Evolutionary conservation across 2,113 vertebrate genomes (phyloP).

Genomic region (Stigmatopora argus): DNA sequence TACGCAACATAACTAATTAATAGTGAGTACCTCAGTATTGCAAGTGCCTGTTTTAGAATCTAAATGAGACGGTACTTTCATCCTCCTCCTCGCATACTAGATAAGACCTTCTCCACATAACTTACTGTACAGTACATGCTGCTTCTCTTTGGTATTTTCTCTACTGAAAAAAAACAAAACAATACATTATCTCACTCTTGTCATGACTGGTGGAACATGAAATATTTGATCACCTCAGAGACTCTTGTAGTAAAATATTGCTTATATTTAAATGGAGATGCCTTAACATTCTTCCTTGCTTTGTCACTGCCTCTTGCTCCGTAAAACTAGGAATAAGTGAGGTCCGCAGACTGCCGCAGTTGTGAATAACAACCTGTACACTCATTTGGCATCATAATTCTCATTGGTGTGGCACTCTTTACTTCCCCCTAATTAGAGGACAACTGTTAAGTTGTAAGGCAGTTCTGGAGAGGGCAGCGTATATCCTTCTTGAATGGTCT

Average conservation of each 20-base stretch:
- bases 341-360: constrained; percentile 47
- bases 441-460: constrained; percentile 59
- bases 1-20: constrained; percentile 59
- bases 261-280: constrained; percentile 72
- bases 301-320: constrained; percentile 54
- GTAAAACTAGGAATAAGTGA: constrained; percentile 49
- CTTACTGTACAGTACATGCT: constrained; percentile 15
- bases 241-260: constrained; percentile 58
- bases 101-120: constrained; percentile 34
- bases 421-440: constrained; percentile 72
- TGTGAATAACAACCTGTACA: constrained; percentile 69
- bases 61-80: constrained; percentile 41
- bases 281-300: constrained; percentile 55
- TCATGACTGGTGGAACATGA: constrained; percentile 32
- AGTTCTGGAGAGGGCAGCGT: constrained; percentile 33
- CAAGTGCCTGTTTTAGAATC: constrained; percentile 47
- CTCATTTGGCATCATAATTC: constrained; percentile 70
- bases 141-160: constrained; percentile 18
- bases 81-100: constrained; percentile 17
- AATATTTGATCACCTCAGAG: constrained; percentile 49
- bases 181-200: constrained; percentile 20
- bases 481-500: constrained; percentile 22
- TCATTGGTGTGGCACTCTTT: constrained; percentile 60
- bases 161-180: constrained; percentile 24
- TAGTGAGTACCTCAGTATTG: constrained; percentile 47